These are phyloP conservation scores for Phylloscopus trochiloides DNA, from an alignment of 2,113 vertebrate genomes.

Conservation along the genomic window DNA sequence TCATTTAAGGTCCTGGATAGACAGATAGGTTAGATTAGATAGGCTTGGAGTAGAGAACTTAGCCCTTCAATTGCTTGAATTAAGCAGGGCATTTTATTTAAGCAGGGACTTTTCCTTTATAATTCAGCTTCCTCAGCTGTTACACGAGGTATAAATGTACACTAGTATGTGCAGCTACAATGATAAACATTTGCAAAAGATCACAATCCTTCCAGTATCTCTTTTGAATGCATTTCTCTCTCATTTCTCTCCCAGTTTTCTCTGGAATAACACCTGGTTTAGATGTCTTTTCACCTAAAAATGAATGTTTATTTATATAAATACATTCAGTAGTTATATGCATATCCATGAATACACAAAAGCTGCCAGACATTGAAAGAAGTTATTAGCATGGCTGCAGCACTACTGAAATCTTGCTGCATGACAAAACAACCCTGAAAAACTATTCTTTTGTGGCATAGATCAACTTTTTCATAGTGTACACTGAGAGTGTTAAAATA, in stretches of 20 bases:
- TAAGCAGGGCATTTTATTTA: background rate
- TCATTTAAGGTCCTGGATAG: background rate
- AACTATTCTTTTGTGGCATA: background rate
- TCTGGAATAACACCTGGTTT: background rate
- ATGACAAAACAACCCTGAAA: background rate
- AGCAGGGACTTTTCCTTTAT: background rate
- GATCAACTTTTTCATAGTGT: background rate
- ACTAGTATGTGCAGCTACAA: background rate
- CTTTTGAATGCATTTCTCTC: background rate
- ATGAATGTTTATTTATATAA: background rate
- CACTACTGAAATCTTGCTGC: background rate
- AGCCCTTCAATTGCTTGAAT: background rate
- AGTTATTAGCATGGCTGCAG: background rate
- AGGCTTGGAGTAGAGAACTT: background rate
- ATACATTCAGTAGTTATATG: background rate
- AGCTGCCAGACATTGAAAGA: background rate
- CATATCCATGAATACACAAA: background rate
- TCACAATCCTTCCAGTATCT: background rate
- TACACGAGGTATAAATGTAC: background rate
- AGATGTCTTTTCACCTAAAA: background rate
- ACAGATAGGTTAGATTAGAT: background rate
- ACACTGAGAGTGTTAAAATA: background rate
- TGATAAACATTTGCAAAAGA: background rate
- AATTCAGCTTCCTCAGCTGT: background rate
- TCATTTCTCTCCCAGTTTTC: background rate